Evolutionary conservation across 2,797 vertebrate species (phyloP).

Genomic region (Furcifer pardalis): DNA sequence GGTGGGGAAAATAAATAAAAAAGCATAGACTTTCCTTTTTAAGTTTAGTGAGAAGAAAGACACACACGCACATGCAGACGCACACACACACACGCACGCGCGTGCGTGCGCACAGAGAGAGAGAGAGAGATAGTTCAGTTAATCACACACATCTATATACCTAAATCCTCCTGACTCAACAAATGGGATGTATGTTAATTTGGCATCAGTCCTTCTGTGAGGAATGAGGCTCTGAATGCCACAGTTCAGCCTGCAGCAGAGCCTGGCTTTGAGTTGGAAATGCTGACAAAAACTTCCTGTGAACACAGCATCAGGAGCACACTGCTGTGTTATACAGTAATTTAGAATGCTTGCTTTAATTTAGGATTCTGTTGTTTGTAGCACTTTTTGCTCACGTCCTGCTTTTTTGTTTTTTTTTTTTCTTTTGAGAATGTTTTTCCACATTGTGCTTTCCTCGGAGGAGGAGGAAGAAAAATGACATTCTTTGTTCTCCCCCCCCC

Average conservation of each 20-base stretch:
- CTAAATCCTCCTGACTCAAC: background rate
- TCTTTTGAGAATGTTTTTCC: constrained; percentile 18
- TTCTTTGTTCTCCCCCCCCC: constrained; percentile 46
- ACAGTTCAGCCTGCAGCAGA: constrained; percentile 18
- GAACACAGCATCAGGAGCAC: background rate
- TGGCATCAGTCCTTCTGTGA: background rate
- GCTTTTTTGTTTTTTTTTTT: background rate
- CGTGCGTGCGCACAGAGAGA: too few relatives aligned
- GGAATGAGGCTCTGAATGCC: background rate
- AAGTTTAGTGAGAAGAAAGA: background rate
- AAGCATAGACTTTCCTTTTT: background rate
- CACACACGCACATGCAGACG: background rate
- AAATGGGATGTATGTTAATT: constrained; percentile 13
- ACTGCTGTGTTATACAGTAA: background rate
- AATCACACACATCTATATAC: background rate
- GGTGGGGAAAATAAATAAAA: background rate
- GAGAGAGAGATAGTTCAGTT: background rate
- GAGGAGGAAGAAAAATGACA: constrained; percentile 13
- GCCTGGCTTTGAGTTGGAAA: background rate
- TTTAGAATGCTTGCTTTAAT: constrained; percentile 32
- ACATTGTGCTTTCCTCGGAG: constrained; percentile 3
- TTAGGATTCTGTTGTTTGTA: constrained; percentile 33
- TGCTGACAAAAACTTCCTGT: background rate
- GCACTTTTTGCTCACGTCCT: constrained; percentile 21
- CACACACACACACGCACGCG: too few relatives aligned